Evolutionary conservation across 2,888 invertebrate species (phyloP), one percentile per base, ranked within the genome.

Genomic region (Maniola hyperantus): DNA sequence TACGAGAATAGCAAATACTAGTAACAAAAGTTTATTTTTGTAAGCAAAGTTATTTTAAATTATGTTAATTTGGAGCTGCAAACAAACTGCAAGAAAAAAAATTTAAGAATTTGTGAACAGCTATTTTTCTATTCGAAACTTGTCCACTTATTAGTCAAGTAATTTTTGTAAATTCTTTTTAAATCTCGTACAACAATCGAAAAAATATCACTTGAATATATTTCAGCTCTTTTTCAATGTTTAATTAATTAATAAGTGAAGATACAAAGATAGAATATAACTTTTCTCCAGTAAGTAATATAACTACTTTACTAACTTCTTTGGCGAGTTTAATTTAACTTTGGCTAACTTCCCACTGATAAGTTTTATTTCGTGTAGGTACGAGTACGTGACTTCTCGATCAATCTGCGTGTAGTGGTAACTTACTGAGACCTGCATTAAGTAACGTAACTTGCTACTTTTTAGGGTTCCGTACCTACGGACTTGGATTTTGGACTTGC

Each of bases 301-400:
- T 54, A 15, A 54, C 36, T 34, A 8, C n/a, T 15, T 54, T 54
- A 54, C 8, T 10, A 34, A 33, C 34, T 54, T 48, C 15, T 15
- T 48, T 18, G 34, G n/a, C 15, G 34, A 15, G 54, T 6, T 6
- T 53, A 6, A 33, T 53, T 34, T 15, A 53, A 33, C 34, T 34
- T 53, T 46, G 2, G 11, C 53, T 53, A 33, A 34, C 54, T 54
- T 54, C 15, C 8, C 48, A 18, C 18, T 15, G 34, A 36, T 54
- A 34, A 34, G n/a, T 54, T 54, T 36, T 54, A 54, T 36, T 34
- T 34, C 36, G 54, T 34, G 15, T 34, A 5, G 6, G 13, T 36
- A 54, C 54, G 4, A n/a, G 13, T 36, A 54, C 54, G 54, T 54
- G 54, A 54, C 34, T 34, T 2, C 26, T n/a, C 33, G n/a, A 13